Evolutionary conservation across 2,888 invertebrate species (phyloP).

Genomic region (Abrostola tripartita): DNA sequence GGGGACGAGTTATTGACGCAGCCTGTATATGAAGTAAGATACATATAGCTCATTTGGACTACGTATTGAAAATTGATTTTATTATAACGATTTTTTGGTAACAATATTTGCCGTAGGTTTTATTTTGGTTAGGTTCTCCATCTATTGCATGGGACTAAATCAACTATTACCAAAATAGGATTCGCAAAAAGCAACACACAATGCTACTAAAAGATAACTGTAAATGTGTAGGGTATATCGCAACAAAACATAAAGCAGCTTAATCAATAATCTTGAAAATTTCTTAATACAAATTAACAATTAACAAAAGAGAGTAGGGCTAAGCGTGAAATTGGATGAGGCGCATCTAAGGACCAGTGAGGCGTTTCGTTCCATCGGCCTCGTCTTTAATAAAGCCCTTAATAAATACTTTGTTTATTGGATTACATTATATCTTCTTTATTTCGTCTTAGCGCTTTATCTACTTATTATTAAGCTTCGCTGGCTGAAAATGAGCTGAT

Average conservation of each 20-base stretch:
- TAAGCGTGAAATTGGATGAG: constrained; percentile 73
- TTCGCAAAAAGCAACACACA: not conserved
- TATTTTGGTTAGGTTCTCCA: too few species aligned
- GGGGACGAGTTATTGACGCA: constrained; percentile 66
- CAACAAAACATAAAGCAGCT: constrained; percentile 28
- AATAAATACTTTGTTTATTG: constrained; percentile 52
- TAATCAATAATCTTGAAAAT: constrained; percentile 52
- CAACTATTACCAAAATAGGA: not conserved
- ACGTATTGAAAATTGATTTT: constrained; percentile 6
- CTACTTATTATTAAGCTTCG: not conserved
- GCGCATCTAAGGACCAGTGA: constrained; percentile 63
- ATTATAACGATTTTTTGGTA: not conserved
- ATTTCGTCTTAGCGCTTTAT: constrained; percentile 15
- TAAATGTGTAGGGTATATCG: not conserved
- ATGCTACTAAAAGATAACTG: not conserved
- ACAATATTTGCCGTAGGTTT: too few species aligned
- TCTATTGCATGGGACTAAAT: too few species aligned
- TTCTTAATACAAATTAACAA: constrained; percentile 75
- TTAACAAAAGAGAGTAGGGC: constrained; percentile 68
- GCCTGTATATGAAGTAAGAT: constrained; percentile 43
- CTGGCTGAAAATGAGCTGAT: not conserved
- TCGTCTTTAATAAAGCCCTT: constrained; percentile 57
- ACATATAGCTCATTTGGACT: constrained; percentile 11
- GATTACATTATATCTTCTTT: constrained; percentile 40
- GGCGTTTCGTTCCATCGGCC: constrained; percentile 68